A percentile compares a stretch with the other conserved stretches of the same genome.
Evolutionary conservation across 2,888 invertebrate genomes (phyloP).

Genomic region (Camptogramma bilineatum): DNA sequence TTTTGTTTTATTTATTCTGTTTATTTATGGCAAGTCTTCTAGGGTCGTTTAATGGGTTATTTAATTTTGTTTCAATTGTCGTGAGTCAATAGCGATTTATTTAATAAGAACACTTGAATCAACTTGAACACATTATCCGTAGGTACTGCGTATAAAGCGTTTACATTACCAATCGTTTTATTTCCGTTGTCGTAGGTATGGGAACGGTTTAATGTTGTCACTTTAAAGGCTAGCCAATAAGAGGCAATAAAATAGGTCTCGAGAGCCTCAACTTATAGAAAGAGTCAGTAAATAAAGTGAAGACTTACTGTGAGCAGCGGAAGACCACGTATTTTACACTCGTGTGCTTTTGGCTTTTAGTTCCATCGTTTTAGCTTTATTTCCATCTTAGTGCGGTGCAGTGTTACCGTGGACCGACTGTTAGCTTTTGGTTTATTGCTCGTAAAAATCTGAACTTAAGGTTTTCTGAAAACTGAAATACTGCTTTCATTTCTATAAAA

Average conservation of each 20-base stretch:
- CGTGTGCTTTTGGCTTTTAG: slow-evolving; percentile 55
- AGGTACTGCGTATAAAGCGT: not conserved
- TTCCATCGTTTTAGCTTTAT: slow-evolving; percentile 53
- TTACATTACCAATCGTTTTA: slow-evolving; percentile 40
- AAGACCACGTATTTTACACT: slow-evolving; percentile 59
- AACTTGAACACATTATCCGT: not conserved
- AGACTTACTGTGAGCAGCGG: slow-evolving; percentile 60
- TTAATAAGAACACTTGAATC: not conserved
- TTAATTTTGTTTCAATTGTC: slow-evolving; percentile 46
- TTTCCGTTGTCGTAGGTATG: slow-evolving; percentile 45
- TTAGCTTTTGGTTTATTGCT: slow-evolving; percentile 28
- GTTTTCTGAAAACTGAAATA: not conserved
- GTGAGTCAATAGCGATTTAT: slow-evolving; percentile 36
- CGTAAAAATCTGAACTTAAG: slow-evolving; percentile 7
- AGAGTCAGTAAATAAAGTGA: slow-evolving; percentile 58
- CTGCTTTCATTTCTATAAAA: not conserved
- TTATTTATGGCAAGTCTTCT: slow-evolving; percentile 52
- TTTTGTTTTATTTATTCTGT: slow-evolving; percentile 49
- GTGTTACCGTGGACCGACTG: slow-evolving; percentile 21
- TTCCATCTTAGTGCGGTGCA: slow-evolving; percentile 42
- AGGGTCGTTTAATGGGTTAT: slow-evolving; percentile 48
- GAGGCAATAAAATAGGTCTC: slow-evolving; percentile 68
- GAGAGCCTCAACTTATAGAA: slow-evolving; percentile 56
- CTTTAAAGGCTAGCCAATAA: slow-evolving; percentile 67
- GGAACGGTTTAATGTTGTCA: slow-evolving; percentile 63